These are phyloP conservation scores for Channa argus DNA, from an alignment of 2,113 vertebrate species.

Conservation along the genomic window DNA sequence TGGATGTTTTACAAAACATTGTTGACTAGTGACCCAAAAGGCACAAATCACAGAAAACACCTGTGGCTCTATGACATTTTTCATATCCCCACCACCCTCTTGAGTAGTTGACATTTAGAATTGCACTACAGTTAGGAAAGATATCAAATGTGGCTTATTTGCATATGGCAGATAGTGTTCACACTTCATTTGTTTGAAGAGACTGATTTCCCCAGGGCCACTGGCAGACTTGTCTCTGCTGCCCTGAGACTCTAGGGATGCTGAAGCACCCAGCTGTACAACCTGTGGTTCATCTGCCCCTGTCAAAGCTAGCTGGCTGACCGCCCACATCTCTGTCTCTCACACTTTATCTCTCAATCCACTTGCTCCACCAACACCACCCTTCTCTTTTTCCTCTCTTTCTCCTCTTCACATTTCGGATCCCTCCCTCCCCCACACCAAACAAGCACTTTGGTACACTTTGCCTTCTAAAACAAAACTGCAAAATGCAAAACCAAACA, in stretches of 20 bases:
- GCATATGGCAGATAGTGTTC: slow-evolving; percentile 67
- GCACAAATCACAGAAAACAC: slow-evolving; percentile 50
- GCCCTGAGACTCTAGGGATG: slow-evolving; percentile 45
- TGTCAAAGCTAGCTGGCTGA: slow-evolving; percentile 61
- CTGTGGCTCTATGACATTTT: slow-evolving; percentile 56
- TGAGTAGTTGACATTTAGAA: slow-evolving; percentile 68
- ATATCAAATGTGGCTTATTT: slow-evolving; percentile 64
- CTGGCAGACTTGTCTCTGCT: slow-evolving; percentile 46
- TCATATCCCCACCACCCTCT: neutral
- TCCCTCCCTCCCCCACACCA: slow-evolving; percentile 29
- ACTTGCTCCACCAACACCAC: neutral
- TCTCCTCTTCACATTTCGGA: slow-evolving; percentile 34
- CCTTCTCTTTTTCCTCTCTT: neutral
- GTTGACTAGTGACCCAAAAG: slow-evolving; percentile 16
- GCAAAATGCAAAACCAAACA: slow-evolving; percentile 28
- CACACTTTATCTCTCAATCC: slow-evolving; percentile 22
- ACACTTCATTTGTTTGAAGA: slow-evolving; percentile 70
- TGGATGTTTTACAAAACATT: slow-evolving; percentile 11
- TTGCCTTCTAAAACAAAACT: neutral
- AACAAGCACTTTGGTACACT: slow-evolving; percentile 22
- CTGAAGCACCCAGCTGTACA: slow-evolving; percentile 58
- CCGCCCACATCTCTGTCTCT: slow-evolving; percentile 53
- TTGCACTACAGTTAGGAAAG: slow-evolving; percentile 54
- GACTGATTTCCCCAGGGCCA: slow-evolving; percentile 65
- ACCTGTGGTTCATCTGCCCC: slow-evolving; percentile 56